Evolutionary conservation across 2,797 vertebrate genomes (phyloP).

Genomic region (Cichlasoma orientale): DNA sequence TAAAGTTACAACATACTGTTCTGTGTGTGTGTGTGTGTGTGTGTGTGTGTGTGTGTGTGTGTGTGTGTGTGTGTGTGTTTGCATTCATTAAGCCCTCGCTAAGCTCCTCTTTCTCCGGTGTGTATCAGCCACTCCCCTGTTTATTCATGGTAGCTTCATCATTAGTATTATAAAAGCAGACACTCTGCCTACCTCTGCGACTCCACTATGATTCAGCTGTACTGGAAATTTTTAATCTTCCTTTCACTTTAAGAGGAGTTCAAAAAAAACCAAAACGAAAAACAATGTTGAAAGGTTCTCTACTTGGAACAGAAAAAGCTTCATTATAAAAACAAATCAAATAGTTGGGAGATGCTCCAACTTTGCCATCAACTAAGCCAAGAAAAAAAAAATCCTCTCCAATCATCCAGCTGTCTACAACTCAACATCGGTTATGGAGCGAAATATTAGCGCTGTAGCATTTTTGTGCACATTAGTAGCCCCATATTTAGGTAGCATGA

Average conservation of each 20-base stretch:
- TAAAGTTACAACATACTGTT: constrained; percentile 61
- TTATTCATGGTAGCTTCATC: constrained; percentile 43
- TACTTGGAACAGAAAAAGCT: neutral
- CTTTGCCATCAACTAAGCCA: neutral
- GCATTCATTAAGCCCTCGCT: constrained; percentile 36
- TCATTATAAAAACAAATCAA: neutral
- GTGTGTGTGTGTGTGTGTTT: neutral
- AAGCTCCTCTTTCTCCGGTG: constrained; percentile 37
- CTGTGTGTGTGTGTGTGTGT: neutral
- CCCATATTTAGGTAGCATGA: neutral
- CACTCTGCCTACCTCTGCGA: constrained; percentile 27
- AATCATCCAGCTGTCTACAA: neutral
- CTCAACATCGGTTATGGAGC: neutral
- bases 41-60: neutral
- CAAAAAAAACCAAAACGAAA: neutral
- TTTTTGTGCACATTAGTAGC: neutral
- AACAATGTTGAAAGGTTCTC: neutral
- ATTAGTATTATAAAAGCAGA: constrained; percentile 31
- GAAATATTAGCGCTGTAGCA: neutral
- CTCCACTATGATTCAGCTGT: constrained; percentile 40
- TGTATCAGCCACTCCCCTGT: constrained; percentile 43
- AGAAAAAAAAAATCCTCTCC: neutral
- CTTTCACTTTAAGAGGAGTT: neutral
- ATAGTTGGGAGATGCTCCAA: neutral
- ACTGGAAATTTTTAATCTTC: constrained; percentile 14